Evolutionary conservation across 2,888 invertebrate genomes (phyloP), one percentile per base, ranked within the genome.

Genomic region (Diogma glabrata): DNA sequence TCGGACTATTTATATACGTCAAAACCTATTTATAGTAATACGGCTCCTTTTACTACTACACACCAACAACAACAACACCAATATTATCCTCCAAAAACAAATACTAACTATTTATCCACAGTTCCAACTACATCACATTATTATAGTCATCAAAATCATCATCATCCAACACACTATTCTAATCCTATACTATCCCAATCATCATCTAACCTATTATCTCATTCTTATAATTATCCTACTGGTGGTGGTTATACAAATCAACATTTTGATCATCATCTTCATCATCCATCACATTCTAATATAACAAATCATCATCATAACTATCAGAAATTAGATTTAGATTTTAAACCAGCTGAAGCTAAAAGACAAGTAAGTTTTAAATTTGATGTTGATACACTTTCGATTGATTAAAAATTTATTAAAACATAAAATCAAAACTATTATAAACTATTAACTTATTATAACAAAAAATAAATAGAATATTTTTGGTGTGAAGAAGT

Each of bases 351-450:
- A 53, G 54, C 54, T 49, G 70, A 70, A 64, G 64, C 64, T 63
- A 70, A 70, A 63, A 67, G 70, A 67, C 70, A 70, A 70, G 70
- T 70, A 70, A 70, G 70, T 70, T 70, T 70, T 65, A 70, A 70
- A 68, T 70, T 70, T 69, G 70, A 70, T 62, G 70, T 70, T 67
- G 70, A 70, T 64, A 67, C 69, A 64, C 65, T 70, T 62, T 70
- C 70, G 58, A 62, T 70, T 67, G 70, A 70, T 61, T 70, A 69
- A 47, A 26, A 47, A 24, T n/a, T n/a, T 10, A 30, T n/a, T n/a
- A n/a, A n/a, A n/a, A n/a, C n/a, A n/a, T n/a, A n/a, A n/a, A n/a
- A n/a, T n/a, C n/a, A n/a, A n/a, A n/a, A n/a, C n/a, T n/a, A n/a
- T n/a, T n/a, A n/a, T n/a, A n/a, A n/a, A n/a, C n/a, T n/a, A n/a